A percentile compares a stretch with the other conserved stretches of the same genome.
These are phyloP conservation scores for Trachops cirrhosus DNA, from an alignment of 2,797 vertebrate species.

Conservation along the genomic window DNA sequence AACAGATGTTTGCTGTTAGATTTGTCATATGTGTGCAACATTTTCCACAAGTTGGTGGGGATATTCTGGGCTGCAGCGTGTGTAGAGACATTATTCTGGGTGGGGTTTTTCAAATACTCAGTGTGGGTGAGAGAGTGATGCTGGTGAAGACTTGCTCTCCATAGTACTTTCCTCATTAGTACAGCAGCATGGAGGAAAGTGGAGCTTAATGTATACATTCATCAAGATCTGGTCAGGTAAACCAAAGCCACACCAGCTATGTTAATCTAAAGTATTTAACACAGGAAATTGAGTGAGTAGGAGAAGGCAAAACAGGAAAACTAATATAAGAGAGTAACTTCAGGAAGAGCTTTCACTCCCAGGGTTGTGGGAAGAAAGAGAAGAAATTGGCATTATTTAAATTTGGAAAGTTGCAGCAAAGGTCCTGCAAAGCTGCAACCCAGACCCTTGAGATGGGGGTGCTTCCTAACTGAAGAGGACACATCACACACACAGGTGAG, in stretches of 20 bases:
- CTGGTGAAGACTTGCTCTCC: background rate
- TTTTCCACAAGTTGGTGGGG: slow-evolving; percentile 41
- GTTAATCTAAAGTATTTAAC: slow-evolving; percentile 4
- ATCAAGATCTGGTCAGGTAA: background rate
- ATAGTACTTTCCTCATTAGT: background rate
- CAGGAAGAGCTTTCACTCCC: background rate
- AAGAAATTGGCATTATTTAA: background rate
- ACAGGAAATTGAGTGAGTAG: background rate
- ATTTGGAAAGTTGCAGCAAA: background rate
- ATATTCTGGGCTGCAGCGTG: slow-evolving; percentile 15
- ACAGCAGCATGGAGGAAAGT: background rate
- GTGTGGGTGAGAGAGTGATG: background rate
- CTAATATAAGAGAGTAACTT: background rate
- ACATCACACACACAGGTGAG: background rate
- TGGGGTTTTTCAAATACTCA: background rate
- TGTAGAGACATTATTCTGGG: background rate
- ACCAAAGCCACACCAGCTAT: background rate
- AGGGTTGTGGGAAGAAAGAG: background rate
- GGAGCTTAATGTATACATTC: background rate
- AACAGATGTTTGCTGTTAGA: slow-evolving; percentile 63
- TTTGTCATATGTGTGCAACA: slow-evolving; percentile 41
- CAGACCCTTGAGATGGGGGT: background rate
- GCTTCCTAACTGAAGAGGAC: background rate
- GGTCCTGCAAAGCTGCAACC: background rate
- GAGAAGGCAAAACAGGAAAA: slow-evolving; percentile 2